Evolutionary conservation across 2,888 invertebrate species (phyloP), one percentile per base, ranked within the genome.

Genomic region (Camptogramma bilineatum): DNA sequence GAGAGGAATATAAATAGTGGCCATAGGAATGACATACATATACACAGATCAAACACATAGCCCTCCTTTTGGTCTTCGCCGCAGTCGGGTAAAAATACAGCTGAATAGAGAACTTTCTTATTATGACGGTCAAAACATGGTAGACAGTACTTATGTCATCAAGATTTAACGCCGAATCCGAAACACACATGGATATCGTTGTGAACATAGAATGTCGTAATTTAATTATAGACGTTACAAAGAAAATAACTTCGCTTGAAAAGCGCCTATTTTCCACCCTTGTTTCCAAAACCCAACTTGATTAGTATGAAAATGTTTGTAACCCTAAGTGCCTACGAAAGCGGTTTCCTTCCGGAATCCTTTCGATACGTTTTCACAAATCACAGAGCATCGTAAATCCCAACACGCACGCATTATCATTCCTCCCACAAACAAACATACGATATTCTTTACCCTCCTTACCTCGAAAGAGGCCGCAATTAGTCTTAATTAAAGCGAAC

Each of bases 401-500:
- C 57, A 54, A 68, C 68, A 69, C 68, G 66, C 68, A 62, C 68
- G 60, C 55, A 66, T 65, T 71, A 69, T 55, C 74, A 77, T 78
- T 76, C 73, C 67, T 66, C 71, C 66, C 72, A 69, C 66, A 63
- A 66, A 64, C 68, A 66, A 56, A 66, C 64, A 53, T 63, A 63
- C 66, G 58, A 70, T 70, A 70, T 70, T 70, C 70, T 70, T 70
- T 70, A 67, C 59, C 78, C 75, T 64, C 64, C 59, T 61, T 69
- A 71, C 61, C 77, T 78, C 68, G 61, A 73, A 79, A 81, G 79
- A 79, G 77, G 73, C 74, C 73, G 83, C 86, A 86, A 88, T 89
- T 87, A 89, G 82, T 88, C 87, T 84, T 84, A 87, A 89, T 89
- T 88, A 87, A 78, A 73, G 76, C 71, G 71, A 74, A 74, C 78